Percentiles rank a stretch among this genome's conserved stretches.
Evolutionary conservation across 2,888 invertebrate species (phyloP).

Genomic region (Calameuta idolon): DNA sequence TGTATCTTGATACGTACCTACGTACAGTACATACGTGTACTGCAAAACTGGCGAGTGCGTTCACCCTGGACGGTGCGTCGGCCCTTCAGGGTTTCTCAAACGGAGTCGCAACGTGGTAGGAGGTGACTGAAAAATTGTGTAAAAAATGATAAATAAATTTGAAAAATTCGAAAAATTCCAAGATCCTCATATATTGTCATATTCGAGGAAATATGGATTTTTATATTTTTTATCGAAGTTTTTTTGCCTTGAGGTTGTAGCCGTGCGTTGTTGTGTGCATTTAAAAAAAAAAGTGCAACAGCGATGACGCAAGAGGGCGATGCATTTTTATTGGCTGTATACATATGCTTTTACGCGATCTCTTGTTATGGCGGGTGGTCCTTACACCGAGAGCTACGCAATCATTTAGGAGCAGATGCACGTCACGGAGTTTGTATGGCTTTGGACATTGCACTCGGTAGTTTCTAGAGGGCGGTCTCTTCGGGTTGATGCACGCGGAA

Average conservation of each 20-base stretch:
- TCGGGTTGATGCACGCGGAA: conserved; percentile 59
- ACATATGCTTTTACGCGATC: background rate
- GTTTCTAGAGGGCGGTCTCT: conserved; percentile 54
- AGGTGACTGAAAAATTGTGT: background rate
- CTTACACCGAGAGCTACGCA: background rate
- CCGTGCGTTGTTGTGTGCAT: background rate
- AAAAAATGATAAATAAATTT: background rate
- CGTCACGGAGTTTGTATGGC: conserved; percentile 22
- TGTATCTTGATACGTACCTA: background rate
- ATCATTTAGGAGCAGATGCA: background rate
- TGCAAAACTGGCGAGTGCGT: conserved; percentile 45
- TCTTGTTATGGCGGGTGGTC: background rate
- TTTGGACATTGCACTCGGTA: conserved; percentile 59
- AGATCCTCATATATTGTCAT: background rate
- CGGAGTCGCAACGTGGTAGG: conserved; percentile 25
- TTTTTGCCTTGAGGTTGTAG: too few species aligned
- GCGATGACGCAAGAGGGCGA: background rate
- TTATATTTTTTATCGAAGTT: too few species aligned
- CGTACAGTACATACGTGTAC: conserved; percentile 11
- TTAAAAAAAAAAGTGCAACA: background rate
- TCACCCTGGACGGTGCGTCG: conserved; percentile 60
- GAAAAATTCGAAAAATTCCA: background rate
- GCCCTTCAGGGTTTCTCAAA: conserved; percentile 61
- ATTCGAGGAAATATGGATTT: background rate
- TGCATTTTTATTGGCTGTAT: background rate